Conservation (phyloP, 2,888 invertebrate species). For the Griposia aprilina region DNA sequence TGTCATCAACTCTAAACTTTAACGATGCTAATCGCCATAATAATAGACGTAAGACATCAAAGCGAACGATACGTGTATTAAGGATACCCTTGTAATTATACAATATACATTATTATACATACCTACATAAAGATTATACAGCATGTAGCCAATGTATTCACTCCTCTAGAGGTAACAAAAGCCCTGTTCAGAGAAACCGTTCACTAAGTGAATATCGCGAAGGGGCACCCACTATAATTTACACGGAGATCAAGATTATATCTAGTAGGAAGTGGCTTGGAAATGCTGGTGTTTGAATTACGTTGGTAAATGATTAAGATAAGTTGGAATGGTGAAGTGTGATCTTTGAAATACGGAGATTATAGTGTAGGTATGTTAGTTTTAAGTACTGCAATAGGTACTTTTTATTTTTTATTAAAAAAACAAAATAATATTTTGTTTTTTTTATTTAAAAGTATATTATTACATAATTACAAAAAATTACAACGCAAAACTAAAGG, state of each 20-base stretch:
- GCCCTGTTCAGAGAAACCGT: constrained; percentile 76
- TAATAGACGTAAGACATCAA: constrained; percentile 58
- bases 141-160: constrained; percentile 76
- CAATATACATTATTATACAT: constrained; percentile 29
- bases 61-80: constrained; percentile 62
- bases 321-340: neutral
- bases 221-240: constrained; percentile 67
- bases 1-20: constrained; percentile 46
- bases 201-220: constrained; percentile 79
- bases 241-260: constrained; percentile 59
- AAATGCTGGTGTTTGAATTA: constrained; percentile 34
- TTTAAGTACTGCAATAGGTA: neutral
- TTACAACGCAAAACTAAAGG: neutral
- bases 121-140: constrained; percentile 22
- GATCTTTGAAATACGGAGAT: constrained; percentile 2
- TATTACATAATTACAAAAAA: neutral
- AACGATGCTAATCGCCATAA: constrained; percentile 69
- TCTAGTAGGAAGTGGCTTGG: constrained; percentile 52
- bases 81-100: constrained; percentile 54
- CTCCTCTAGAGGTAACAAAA: constrained; percentile 79
- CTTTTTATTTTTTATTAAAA: neutral
- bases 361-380: neutral
- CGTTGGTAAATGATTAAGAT: constrained; percentile 23
- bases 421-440: too few species aligned
- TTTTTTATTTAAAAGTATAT: too few species aligned